Evolutionary conservation across 2,888 invertebrate genomes (phyloP).

Genomic region (Tiliacea citrago): DNA sequence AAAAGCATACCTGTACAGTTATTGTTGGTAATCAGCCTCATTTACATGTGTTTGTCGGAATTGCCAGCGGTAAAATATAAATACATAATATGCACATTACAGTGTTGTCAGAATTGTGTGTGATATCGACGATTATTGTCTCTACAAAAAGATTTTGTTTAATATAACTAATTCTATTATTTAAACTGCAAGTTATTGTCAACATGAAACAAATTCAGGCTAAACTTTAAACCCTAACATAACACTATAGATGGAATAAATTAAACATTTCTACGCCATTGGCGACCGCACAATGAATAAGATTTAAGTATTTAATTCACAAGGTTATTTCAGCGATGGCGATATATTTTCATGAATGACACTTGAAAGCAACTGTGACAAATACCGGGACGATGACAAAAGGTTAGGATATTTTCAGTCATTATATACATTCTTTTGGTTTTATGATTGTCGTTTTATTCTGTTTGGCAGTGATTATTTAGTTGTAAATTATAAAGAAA

Average conservation of each 20-base stretch:
- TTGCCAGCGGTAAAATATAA: slow-evolving; percentile 45
- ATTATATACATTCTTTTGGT: neutral
- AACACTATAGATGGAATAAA: slow-evolving; percentile 24
- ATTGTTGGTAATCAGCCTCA: slow-evolving; percentile 57
- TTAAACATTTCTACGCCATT: slow-evolving; percentile 11
- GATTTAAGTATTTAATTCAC: slow-evolving; percentile 29
- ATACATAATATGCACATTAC: slow-evolving; percentile 11
- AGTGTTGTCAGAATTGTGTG: neutral
- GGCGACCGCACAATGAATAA: slow-evolving; percentile 9
- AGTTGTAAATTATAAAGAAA: neutral
- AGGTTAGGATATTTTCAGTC: slow-evolving; percentile 31
- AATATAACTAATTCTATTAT: neutral
- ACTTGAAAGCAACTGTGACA: slow-evolving; percentile 46
- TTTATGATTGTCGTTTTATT: slow-evolving; percentile 19
- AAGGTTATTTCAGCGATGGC: slow-evolving; percentile 41
- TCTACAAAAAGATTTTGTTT: neutral
- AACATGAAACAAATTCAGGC: neutral
- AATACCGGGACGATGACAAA: slow-evolving; percentile 37
- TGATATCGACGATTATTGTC: neutral
- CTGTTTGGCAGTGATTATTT: slow-evolving; percentile 2
- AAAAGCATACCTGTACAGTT: slow-evolving; percentile 49
- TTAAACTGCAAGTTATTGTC: neutral
- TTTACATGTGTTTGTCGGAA: slow-evolving; percentile 56
- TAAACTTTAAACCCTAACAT: neutral
- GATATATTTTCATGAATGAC: slow-evolving; percentile 48